Evolutionary conservation across 2,888 invertebrate genomes (phyloP), one percentile per base, ranked within the genome.

Genomic region (Apoda limacodes): DNA sequence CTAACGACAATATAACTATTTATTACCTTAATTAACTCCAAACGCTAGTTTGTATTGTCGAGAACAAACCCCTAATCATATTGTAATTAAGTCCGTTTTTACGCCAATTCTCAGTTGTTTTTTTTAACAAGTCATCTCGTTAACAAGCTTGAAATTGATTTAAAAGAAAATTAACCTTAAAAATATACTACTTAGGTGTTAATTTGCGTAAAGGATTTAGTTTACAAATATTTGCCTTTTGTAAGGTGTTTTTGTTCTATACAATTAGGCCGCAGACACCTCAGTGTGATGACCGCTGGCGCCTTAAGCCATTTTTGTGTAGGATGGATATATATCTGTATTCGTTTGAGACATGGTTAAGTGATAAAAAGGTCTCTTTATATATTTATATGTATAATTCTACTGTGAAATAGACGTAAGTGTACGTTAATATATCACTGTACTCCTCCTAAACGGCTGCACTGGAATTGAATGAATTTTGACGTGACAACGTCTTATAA

Each of bases 211-310:
- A 21, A 6, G 24, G 12, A 13, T 39, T 34, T 28, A 34, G 27
- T 50, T 48, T 58, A 60, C 65, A 67, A 67, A 68, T 68, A 70
- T 68, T 70, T 69, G 69, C 50, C n/a, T 55, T 61, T 67, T 48
- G 58, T 51, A 47, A 62, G 58, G 64, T 68, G 69, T 72, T 65
- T 56, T 50, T 62, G 55, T 54, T 53, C 60, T 54, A 65, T 78
- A 74, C 78, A 74, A 78, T 80, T 80, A 76, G 66, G 52, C 45
- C 49, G 51, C 71, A 72, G 70, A 80, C 78, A 78, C 78, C 76
- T 78, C 55, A 52, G 58, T 50, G 64, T 60, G 66, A 65, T 69
- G 63, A 62, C 54, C 46, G 50, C 59, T 69, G 76, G 76, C 75
- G 78, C 80, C 76, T 63, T 29, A 36, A 61, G 71, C 62, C 38